Base-by-base conservation (phyloP, 2,888 invertebrate species). In the Drosophila dives region DNA sequence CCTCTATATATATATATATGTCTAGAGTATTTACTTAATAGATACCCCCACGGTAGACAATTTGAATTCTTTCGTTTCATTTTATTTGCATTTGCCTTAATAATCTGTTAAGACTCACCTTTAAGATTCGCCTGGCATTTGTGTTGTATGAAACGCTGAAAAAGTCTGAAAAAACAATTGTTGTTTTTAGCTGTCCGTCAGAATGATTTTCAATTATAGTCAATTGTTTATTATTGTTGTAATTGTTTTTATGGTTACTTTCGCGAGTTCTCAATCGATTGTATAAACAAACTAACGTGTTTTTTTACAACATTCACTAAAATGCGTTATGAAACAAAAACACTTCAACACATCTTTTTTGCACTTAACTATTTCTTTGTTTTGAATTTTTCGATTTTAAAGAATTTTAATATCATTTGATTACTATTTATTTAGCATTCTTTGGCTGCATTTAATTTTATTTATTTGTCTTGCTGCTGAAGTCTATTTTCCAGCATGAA, bases 191-290 rank as follows among this genome's bases (percentile, higher is more conserved):
- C 29, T 38, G 59, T 40, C 29, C 45, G 42, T 69, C 53, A 67
- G 64, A 54, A 49, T 40, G 56, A 50, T 42, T 51, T 36, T 69
- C 59, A 53, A 17, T 59, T 26, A 36, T 11, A 62, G 72, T 61
- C 64, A 63, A 45, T 74, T 84, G 77, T 82, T 77, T 84, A 86
- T 86, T 75, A 78, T 84, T 77, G 67, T 77, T 84, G 82, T 87
- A 80, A 87, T 84, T 80, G 83, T 60, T 74, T 74, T 84, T 69
- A 87, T 87, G 66, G 85, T 68, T 76, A 71, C 73, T 86, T 86
- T 77, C 73, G 69, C 83, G 72, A 69, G 65, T 64, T 66, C 71
- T 70, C 49, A 56, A 61, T 56, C 67, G 61, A 63, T 67, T 59
- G 64, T 11, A 53, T 84, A 86, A 87, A 84, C 83, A 84, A 82